Percentiles rank a stretch among this genome's conserved stretches.
These are phyloP conservation scores for Drosophila melanosoma DNA, from an alignment of 2,888 invertebrate genomes.

Conservation along the genomic window DNA sequence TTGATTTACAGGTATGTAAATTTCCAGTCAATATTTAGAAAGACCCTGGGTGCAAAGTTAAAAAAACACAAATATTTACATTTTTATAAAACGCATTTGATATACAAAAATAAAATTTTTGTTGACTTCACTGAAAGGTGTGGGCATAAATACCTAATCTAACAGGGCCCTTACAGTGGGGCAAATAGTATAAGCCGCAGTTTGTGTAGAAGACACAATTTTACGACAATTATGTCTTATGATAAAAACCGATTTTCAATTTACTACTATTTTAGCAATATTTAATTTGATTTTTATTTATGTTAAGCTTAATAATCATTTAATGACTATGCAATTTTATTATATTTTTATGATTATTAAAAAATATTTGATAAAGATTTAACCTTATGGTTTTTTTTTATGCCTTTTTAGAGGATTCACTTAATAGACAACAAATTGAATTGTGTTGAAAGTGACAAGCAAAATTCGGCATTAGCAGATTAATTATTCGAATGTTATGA, in stretches of 20 bases:
- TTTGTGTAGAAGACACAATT: not conserved
- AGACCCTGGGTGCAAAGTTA: constrained; percentile 48
- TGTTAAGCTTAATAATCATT: not conserved
- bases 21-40: constrained; percentile 37
- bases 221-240: not conserved
- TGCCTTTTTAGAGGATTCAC: not conserved
- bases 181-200: not conserved
- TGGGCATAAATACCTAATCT: not conserved
- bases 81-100: not conserved
- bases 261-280: not conserved
- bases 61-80: constrained; percentile 11
- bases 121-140: not conserved
- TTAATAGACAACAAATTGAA: constrained; percentile 11
- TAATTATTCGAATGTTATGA: not conserved
- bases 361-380: not conserved
- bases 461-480: not conserved
- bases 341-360: not conserved
- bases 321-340: not conserved
- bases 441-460: constrained; percentile 21
- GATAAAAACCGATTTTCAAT: not conserved
- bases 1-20: constrained; percentile 37
- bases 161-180: not conserved
- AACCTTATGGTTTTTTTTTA: not conserved
- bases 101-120: not conserved
- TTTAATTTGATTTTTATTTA: not conserved